Conservation (phyloP, 2,797 vertebrate species). For the Pseudochirops corinnae region DNA sequence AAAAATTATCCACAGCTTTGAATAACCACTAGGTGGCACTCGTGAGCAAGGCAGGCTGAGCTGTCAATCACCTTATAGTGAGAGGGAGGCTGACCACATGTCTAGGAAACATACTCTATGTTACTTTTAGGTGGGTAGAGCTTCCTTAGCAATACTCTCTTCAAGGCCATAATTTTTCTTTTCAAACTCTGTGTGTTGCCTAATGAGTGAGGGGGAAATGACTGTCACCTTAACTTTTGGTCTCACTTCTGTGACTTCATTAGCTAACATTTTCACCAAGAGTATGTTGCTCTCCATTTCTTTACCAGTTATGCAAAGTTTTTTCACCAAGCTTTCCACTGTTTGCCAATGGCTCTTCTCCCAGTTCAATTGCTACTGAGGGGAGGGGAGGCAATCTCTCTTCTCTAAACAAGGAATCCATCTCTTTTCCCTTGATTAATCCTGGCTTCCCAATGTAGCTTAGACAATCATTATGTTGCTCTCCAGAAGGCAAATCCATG, state of each 20-base stretch:
- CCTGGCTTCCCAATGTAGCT: neutral
- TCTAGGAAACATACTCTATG: neutral
- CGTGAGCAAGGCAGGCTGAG: neutral
- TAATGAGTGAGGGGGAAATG: neutral
- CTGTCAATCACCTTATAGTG: neutral
- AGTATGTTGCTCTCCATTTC: neutral
- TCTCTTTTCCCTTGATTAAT: neutral
- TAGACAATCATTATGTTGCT: neutral
- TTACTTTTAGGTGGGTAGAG: neutral
- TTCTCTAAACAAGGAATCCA: neutral
- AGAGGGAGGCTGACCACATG: neutral
- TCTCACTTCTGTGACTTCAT: neutral
- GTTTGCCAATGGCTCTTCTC: neutral
- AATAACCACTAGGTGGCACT: neutral
- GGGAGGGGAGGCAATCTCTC: neutral
- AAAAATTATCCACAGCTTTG: neutral
- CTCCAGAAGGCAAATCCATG: neutral
- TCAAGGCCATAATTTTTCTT: neutral
- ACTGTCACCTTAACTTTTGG: neutral
- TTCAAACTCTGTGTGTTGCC: neutral
- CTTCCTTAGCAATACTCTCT: neutral
- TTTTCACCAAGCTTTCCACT: too few species aligned
- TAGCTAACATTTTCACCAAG: neutral
- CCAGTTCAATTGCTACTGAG: neutral
- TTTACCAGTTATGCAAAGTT: neutral